Conservation (phyloP, 2,113 vertebrate species). For the Hyaena hyaena region DNA sequence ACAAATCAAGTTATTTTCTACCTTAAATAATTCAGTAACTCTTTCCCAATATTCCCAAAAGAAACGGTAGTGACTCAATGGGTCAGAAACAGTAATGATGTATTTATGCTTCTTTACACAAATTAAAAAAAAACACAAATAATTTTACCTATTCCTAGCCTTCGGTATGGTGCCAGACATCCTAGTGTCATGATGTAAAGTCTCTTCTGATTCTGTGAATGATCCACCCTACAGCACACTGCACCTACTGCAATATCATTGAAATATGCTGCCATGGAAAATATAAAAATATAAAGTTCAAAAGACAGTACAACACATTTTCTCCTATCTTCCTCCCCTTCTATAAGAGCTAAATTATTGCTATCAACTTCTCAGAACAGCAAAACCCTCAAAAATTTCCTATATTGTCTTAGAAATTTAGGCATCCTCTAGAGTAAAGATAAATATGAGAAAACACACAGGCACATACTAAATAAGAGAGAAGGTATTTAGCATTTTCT, state of each 20-base stretch:
- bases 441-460: conserved; percentile 21
- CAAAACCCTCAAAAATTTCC: not conserved
- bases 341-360: not conserved
- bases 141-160: conserved; percentile 97
- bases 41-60: conserved; percentile 19
- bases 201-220: conserved; percentile 99
- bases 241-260: conserved; percentile 99
- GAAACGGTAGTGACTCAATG: not conserved
- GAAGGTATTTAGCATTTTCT: conserved; percentile 39
- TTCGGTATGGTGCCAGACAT: conserved; percentile 98
- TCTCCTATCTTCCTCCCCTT: not conserved
- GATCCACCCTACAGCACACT: conserved; percentile 99
- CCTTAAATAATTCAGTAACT: not conserved
- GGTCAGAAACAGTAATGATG: not conserved
- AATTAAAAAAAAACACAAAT: not conserved
- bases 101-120: conserved; percentile 36
- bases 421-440: not conserved
- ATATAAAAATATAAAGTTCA: conserved; percentile 45
- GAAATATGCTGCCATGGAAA: conserved; percentile 93
- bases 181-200: conserved; percentile 99
- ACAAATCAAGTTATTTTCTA: not conserved
- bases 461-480: not conserved
- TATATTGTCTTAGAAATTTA: not conserved
- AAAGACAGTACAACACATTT: conserved; percentile 34
- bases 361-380: not conserved